Evolutionary conservation across 2,888 invertebrate genomes (phyloP).

Genomic region (Ormyrus rosae): DNA sequence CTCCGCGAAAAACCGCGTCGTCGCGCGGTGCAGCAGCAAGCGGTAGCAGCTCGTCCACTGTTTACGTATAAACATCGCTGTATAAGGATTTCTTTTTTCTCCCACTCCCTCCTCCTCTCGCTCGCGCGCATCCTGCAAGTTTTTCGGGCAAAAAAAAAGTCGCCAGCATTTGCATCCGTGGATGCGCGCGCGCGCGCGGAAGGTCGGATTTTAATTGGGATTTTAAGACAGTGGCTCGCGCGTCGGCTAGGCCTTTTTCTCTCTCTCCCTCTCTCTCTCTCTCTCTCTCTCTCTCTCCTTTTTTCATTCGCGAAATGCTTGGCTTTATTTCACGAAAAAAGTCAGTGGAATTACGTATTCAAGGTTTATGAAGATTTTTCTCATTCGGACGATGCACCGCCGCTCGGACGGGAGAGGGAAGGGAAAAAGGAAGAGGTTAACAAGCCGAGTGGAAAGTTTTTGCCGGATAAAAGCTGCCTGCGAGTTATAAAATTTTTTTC

Average conservation of each 20-base stretch:
- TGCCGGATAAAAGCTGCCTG: neutral
- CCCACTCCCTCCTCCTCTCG: neutral
- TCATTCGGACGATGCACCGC: neutral
- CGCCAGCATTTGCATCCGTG: constrained; percentile 26
- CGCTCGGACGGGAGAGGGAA: too few relatives aligned
- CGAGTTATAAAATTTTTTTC: too few relatives aligned
- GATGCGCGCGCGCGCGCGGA: neutral
- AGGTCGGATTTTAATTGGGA: constrained; percentile 40
- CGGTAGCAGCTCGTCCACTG: constrained; percentile 5
- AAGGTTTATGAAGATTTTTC: constrained; percentile 2
- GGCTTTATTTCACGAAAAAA: neutral
- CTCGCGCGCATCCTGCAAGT: neutral
- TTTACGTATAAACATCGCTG: constrained; percentile 29
- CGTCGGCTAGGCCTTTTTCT: neutral
- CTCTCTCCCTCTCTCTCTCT: too few relatives aligned
- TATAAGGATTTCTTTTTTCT: neutral
- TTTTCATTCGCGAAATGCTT: neutral
- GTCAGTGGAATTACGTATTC: constrained; percentile 9
- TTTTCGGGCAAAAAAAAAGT: neutral
- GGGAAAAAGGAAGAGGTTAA: too few relatives aligned
- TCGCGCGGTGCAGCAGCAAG: neutral
- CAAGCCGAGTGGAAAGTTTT: neutral
- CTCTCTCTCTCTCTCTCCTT: neutral
- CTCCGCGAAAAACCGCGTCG: constrained; percentile 19
- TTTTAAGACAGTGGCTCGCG: neutral